phyloP scores from a whole-genome alignment of 2,797 vertebrate species.

The Melanotaenia maccullochi region DNA sequence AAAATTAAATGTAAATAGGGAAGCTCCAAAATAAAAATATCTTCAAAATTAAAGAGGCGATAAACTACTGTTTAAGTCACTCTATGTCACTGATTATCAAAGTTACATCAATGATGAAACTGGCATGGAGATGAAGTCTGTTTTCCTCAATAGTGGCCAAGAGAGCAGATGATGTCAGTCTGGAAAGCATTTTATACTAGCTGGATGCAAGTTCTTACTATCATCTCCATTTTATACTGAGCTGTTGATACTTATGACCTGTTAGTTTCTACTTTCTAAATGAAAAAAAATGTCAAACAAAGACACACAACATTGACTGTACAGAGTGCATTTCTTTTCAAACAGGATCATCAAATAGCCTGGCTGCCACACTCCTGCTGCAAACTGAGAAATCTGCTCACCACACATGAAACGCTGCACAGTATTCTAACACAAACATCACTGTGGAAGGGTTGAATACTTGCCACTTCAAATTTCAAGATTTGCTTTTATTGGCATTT shows the following conservation, averaged over 20 bases:
- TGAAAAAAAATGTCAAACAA: not conserved
- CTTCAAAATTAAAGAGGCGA: slow-evolving; percentile 25
- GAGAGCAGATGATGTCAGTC: slow-evolving; percentile 31
- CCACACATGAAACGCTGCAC: slow-evolving; percentile 72
- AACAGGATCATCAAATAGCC: slow-evolving; percentile 42
- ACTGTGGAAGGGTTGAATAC: slow-evolving; percentile 69
- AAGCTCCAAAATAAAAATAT: too few relatives aligned
- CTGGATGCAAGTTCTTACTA: not conserved
- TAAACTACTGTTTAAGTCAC: slow-evolving; percentile 69
- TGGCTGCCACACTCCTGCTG: slow-evolving; percentile 54
- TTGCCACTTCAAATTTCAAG: slow-evolving; percentile 79
- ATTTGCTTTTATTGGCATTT: slow-evolving; percentile 81
- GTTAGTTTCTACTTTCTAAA: not conserved
- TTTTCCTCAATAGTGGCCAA: slow-evolving; percentile 40
- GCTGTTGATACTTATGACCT: not conserved
- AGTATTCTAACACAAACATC: slow-evolving; percentile 76
- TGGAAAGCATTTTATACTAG: slow-evolving; percentile 1
- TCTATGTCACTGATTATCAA: slow-evolving; percentile 66
- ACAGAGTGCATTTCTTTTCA: slow-evolving; percentile 14
- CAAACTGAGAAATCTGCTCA: slow-evolving; percentile 63
- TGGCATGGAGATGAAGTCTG: slow-evolving; percentile 37
- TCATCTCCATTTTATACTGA: not conserved
- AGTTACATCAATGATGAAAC: slow-evolving; percentile 43
- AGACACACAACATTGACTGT: slow-evolving; percentile 10
- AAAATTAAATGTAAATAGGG: too few relatives aligned